phyloP scores from a whole-genome alignment of 1,140 invertebrate genomes.

The Saccostrea glomerata region DNA sequence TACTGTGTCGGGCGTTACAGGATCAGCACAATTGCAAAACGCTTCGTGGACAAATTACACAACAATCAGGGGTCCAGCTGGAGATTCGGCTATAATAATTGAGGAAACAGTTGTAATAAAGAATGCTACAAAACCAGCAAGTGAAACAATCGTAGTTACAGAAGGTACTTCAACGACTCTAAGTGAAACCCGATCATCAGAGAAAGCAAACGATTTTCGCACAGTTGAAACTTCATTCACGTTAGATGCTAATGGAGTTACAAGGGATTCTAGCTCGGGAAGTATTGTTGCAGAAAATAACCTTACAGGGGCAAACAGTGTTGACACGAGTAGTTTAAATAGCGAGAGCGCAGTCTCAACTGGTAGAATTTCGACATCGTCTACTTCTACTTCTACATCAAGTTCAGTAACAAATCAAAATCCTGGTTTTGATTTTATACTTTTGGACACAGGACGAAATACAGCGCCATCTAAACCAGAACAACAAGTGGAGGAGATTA shows the following conservation, averaged over 20 bases:
- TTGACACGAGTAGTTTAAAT: not conserved
- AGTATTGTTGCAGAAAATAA: not conserved
- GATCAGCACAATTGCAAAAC: not conserved
- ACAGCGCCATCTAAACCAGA: not conserved
- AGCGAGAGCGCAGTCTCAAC: not conserved
- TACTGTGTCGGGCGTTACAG: not conserved
- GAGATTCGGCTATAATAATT: not conserved
- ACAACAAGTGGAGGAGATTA: conserved; percentile 6
- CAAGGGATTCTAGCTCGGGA: not conserved
- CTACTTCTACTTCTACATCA: not conserved
- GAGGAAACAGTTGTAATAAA: conserved; percentile 11
- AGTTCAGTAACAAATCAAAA: not conserved
- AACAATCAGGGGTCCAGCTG: not conserved
- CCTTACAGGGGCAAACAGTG: not conserved
- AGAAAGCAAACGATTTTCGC: not conserved
- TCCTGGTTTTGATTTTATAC: not conserved
- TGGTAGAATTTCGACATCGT: not conserved
- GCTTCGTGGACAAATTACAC: conserved; percentile 9
- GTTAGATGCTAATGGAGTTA: not conserved
- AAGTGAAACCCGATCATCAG: not conserved
- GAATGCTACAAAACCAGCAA: not conserved
- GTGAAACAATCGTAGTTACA: not conserved
- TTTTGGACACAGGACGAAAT: not conserved
- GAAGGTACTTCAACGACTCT: not conserved
- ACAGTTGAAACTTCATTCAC: conserved; percentile 9